Conservation (phyloP, 2,888 invertebrate genomes). For the Frankliniella fusca region DNA sequence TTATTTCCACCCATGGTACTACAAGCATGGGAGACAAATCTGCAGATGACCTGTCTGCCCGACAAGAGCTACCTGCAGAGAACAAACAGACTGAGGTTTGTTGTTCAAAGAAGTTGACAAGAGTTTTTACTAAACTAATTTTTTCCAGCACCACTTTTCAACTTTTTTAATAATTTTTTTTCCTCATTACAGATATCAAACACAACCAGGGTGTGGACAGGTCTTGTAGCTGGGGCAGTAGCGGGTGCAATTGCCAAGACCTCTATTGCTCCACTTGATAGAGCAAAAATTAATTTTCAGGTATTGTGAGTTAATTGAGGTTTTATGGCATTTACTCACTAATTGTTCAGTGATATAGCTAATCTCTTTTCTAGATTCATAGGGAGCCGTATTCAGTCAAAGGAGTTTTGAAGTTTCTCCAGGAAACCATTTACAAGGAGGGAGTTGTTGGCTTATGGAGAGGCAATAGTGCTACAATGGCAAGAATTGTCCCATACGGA, state of each 20-base stretch:
- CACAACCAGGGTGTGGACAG: slow-evolving; percentile 66
- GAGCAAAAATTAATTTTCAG: slow-evolving; percentile 98
- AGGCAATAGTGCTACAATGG: slow-evolving; percentile 98
- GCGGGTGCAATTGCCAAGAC: slow-evolving; percentile 96
- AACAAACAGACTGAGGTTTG: background rate
- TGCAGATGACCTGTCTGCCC: background rate
- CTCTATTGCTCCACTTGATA: slow-evolving; percentile 91
- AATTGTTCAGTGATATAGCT: background rate
- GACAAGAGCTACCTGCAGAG: background rate
- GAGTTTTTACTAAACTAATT: background rate
- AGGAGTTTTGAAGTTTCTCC: slow-evolving; percentile 66
- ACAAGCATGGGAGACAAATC: background rate
- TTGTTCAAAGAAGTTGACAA: background rate
- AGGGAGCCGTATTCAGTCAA: slow-evolving; percentile 66
- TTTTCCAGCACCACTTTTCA: background rate
- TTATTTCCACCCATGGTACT: background rate
- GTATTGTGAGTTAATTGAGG: slow-evolving; percentile 49
- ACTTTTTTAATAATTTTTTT: background rate
- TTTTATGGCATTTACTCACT: background rate
- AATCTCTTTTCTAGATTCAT: slow-evolving; percentile 47
- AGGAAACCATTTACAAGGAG: slow-evolving; percentile 64
- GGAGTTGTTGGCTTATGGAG: slow-evolving; percentile 87
- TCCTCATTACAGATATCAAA: slow-evolving; percentile 49
- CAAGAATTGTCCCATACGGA: slow-evolving; percentile 92
- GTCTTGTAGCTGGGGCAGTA: slow-evolving; percentile 82